Evolutionary conservation across 2,888 invertebrate genomes (phyloP), one percentile per base, ranked within the genome.

Genomic region (Byasa hedistus): DNA sequence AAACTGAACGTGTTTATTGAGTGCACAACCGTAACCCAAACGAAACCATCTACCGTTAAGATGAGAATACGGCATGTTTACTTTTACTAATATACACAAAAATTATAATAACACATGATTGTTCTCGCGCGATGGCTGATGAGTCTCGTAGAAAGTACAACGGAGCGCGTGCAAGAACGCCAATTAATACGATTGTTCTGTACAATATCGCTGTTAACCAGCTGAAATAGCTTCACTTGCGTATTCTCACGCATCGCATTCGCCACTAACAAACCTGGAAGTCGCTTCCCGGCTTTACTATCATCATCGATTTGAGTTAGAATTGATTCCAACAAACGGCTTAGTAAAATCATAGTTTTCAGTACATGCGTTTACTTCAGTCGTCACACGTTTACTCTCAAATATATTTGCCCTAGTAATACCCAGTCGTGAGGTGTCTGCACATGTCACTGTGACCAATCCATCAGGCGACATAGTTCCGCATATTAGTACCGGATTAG

Each of bases 131-230:
- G 76, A 24, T 70, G 72, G 44, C 74, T 75, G 79, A 73, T 77
- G 76, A 72, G 73, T 68, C 75, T 76, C 71, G 77, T 88, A 89
- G 89, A 90, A 90, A 90, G 90, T 86, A 84, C 76, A 69, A 1
- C 17, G 39, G 15, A 74, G 75, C 79, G 83, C 81, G 81, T 83
- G 84, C 81, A 85, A 86, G 81, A 87, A 83, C 83, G 79, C 76
- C 81, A 84, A 86, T 87, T 83, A 75, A 73, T 69, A 68, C 69
- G 70, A 78, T 78, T 73, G 79, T 84, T 82, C 82, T 83, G 83
- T 84, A 57, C 52, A 24, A 57, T 55, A 63, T 62, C 58, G 59
- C 51, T 59, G 59, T 58, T 61, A 51, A 57, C 22, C 39, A 39
- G 48, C 44, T 58, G 36, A 66, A 62, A 57, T 62, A 58, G 66